Base-by-base conservation (phyloP, 2,113 vertebrate species). In the Nerophis ophidion region DNA sequence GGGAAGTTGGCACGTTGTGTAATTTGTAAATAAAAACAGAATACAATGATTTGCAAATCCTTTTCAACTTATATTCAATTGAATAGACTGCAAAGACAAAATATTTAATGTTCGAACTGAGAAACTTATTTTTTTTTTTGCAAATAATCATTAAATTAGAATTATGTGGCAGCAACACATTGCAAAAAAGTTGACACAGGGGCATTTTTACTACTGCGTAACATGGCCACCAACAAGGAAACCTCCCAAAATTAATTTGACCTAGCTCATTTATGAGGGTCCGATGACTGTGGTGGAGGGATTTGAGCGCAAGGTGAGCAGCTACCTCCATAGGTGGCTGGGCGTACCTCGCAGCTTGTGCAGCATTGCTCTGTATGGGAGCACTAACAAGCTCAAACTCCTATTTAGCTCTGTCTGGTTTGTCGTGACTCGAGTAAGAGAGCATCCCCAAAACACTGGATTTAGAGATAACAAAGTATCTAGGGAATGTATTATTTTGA, bases 341-440 rank as follows among this genome's bases (percentile, higher is more conserved):
- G 26, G 51, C 2, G 6, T 53, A 26, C 51, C 51, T 34, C 7
- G 12, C 7, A 53, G 51, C 10, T 10, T 34, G 14, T 35, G 51
- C 19, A 54, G 7, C 51, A 54, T 54, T 5, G 51, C 10, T 2
- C 36, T 56, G 14, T 56, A 38, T 15, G 35, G 34, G 36, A 56
- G 40, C 15, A 56, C 35, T 7, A 54, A 54, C 10, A 54, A 47
- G 17, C 61, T 63, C 42, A 55, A 51, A 33, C 50, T 63, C 26
- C 61, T 42, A 13, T 47, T 63, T 26, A 55, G 51, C 40, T 54
- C 42, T 0, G 51, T 63, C 15, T 54, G 61, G 33, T 48, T 48
- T 5, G 55, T 63, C 0, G 2, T 19, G 4, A 10, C 51, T 47
- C 8, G 7, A 34, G 11, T 44, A 47, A 10, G 8, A 6, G 26